These are phyloP conservation scores for Dynastes hyllus DNA, from an alignment of 2,888 invertebrate species.

Conservation along the genomic window DNA sequence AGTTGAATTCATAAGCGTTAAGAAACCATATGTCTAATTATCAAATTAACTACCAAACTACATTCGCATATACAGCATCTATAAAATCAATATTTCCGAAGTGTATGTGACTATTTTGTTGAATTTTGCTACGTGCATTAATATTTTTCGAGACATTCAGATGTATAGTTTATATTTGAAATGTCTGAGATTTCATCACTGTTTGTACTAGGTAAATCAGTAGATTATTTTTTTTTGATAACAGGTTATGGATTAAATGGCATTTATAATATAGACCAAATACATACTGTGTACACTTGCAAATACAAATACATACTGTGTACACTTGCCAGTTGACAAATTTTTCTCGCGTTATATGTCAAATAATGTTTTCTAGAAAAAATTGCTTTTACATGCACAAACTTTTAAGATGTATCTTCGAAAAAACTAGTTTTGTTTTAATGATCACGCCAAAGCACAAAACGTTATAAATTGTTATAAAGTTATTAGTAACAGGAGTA, in stretches of 20 bases:
- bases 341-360: no score
- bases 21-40: neutral
- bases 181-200: slow-evolving; percentile 23
- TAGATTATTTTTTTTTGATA: slow-evolving; percentile 20
- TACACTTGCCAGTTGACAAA: no score
- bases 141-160: neutral
- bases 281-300: no score
- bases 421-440: no score
- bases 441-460: no score
- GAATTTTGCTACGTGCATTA: neutral
- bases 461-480: no score
- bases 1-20: neutral
- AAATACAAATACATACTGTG: no score
- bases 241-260: neutral
- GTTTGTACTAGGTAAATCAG: slow-evolving; percentile 4
- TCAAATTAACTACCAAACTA: neutral
- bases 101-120: slow-evolving; percentile 4
- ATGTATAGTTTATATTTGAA: neutral
- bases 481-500: no score
- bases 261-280: neutral
- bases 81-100: slow-evolving; percentile 7
- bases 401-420: no score
- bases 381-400: no score
- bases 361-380: no score
- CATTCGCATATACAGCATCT: slow-evolving; percentile 49